Conservation (phyloP, 92 coral and sea anemone species). For the Zoanthus solanderi region DNA sequence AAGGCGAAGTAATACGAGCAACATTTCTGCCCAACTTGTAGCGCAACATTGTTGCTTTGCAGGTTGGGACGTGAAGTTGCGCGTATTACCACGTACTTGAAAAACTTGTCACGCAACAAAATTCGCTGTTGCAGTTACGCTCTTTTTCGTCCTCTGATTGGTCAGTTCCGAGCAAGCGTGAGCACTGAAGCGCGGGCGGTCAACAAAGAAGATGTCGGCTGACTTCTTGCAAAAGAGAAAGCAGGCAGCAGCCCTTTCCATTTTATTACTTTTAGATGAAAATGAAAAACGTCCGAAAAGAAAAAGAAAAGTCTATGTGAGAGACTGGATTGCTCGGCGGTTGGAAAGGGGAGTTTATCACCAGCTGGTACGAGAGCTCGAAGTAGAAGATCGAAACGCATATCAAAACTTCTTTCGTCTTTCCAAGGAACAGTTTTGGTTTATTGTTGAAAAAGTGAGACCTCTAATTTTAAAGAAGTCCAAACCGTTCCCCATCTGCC, state of each 20-base stretch:
- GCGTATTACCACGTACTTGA: not conserved
- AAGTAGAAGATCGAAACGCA: not conserved
- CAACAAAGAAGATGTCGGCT: constrained; percentile 6
- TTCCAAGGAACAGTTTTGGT: constrained; percentile 16
- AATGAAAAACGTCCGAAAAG: not conserved
- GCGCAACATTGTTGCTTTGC: too few relatives aligned
- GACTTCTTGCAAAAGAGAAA: constrained; percentile 4
- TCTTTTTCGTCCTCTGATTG: not conserved
- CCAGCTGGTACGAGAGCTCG: constrained; percentile 33
- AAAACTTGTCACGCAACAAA: not conserved
- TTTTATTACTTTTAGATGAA: not conserved
- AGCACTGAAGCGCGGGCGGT: not conserved
- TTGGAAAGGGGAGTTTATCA: constrained; percentile 51
- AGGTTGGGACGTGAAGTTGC: not conserved
- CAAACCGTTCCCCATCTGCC: not conserved
- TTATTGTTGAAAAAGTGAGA: not conserved
- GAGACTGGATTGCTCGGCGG: constrained; percentile 26
- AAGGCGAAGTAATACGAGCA: not conserved
- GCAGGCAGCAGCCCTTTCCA: not conserved
- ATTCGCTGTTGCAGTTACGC: not conserved
- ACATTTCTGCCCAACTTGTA: not conserved
- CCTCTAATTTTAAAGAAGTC: not conserved
- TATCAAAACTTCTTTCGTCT: not conserved
- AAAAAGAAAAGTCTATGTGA: constrained; percentile 34
- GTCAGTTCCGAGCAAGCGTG: not conserved